Percentiles rank a stretch among this genome's conserved stretches.
These are phyloP conservation scores for Austrofundulus limnaeus DNA, from an alignment of 2,113 vertebrate genomes.

Conservation along the genomic window DNA sequence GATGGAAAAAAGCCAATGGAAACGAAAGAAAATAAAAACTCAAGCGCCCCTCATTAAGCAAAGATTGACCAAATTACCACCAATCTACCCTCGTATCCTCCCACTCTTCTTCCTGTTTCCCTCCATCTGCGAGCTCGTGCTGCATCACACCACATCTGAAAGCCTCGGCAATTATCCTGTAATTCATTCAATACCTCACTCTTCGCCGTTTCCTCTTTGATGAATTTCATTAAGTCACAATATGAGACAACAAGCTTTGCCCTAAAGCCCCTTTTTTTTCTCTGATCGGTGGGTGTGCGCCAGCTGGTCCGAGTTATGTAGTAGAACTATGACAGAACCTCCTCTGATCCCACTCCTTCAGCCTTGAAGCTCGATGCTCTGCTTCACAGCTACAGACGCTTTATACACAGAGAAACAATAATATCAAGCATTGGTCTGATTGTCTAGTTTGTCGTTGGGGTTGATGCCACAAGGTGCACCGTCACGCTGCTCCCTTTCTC, in stretches of 20 bases:
- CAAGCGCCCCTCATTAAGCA: neutral
- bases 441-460: neutral
- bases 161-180: constrained; percentile 57
- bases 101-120: constrained; percentile 37
- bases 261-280: constrained; percentile 50
- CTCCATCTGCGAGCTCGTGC: constrained; percentile 30
- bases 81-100: constrained; percentile 23
- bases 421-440: neutral
- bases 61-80: constrained; percentile 21
- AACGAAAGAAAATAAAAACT: too few species aligned
- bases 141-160: constrained; percentile 64
- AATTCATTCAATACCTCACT: constrained; percentile 66
- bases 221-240: constrained; percentile 61
- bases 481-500: constrained; percentile 15
- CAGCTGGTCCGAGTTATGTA: constrained; percentile 58
- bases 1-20: too few species aligned
- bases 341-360: constrained; percentile 39
- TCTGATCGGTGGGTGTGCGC: constrained; percentile 47
- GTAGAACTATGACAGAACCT: constrained; percentile 30
- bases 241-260: constrained; percentile 54
- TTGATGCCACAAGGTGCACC: neutral
- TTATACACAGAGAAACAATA: constrained; percentile 9
- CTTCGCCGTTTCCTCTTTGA: constrained; percentile 58
- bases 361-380: constrained; percentile 10
- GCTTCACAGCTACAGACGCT: constrained; percentile 11